Evolutionary conservation across 2,797 vertebrate genomes (phyloP), one percentile per base, ranked within the genome.

Genomic region (Trichosurus vulpecula): DNA sequence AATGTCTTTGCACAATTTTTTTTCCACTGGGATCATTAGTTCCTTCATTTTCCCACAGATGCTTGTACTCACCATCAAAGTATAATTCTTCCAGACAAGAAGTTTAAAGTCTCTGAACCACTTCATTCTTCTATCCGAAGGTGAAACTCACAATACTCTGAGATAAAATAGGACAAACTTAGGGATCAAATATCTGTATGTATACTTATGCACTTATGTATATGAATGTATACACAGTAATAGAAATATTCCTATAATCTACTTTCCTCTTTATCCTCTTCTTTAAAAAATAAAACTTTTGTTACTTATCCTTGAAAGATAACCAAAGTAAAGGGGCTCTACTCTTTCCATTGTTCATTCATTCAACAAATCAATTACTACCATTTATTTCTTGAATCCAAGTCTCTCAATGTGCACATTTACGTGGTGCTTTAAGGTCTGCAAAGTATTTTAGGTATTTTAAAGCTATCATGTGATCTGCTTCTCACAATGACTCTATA

Each of bases 71-170:
- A 93, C 74, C 31, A 81, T 55, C 31, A 93, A 55, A 89, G n/a
- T 55, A 51, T 54, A 93, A 89, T 89, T 93, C 74, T 93, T 93
- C 66, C 92, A 93, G 31, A 93, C 27, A 35, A 93, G 92, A 93
- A 93, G 92, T 51, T 2, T 56, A 11, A 93, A 87, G 22, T 53
- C 19, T 61, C 52, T 66, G 51, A 92, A 92, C 19, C 55, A 31
- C 53, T 81, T 87, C 35, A 93, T 30, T 55, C 27, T 54, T 74
- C n/a, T 74, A 74, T 6, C 61, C 6, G 6, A 74, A 16, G 35
- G 19, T 16, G 2, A 41, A 74, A n/a, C 6, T 74, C n/a, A 41
- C n/a, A 16, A 74, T 74, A 74, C 14, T 74, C 61, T 74, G 61
- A 61, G 11, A 61, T 41, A 30, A 74, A 74, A 74, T 27, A 74